Conservation (phyloP, 2,888 invertebrate species). For the Corbicula japonica region DNA sequence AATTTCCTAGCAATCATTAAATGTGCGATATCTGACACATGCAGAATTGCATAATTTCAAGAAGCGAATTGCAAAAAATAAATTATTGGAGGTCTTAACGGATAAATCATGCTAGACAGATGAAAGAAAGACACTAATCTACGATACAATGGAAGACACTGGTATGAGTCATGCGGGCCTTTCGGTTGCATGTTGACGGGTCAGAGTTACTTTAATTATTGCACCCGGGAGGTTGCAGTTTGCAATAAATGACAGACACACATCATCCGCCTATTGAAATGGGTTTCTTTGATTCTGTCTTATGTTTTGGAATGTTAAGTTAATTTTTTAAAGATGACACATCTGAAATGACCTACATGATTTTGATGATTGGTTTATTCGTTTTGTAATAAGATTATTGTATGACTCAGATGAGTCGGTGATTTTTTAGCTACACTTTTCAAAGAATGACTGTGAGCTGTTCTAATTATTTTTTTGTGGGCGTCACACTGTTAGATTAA, state of each 20-base stretch:
- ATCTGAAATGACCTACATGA: too few species aligned
- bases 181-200: not conserved
- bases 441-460: too few species aligned
- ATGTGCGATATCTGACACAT: conserved; percentile 16
- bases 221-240: not conserved
- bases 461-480: too few species aligned
- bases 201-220: conserved; percentile 1
- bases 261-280: too few species aligned
- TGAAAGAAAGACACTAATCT: conserved; percentile 18
- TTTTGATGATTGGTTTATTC: too few species aligned
- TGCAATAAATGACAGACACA: not conserved
- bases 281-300: too few species aligned
- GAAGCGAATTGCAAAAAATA: not conserved
- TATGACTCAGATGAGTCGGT: too few species aligned
- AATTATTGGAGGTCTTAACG: not conserved
- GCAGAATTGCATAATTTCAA: conserved; percentile 5
- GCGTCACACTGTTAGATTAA: too few species aligned
- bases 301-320: too few species aligned
- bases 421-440: too few species aligned
- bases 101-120: not conserved
- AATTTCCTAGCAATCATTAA: conserved; percentile 16
- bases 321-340: too few species aligned
- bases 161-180: not conserved
- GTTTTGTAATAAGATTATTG: too few species aligned
- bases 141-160: conserved; percentile 9